These are phyloP conservation scores for Zoanthus solanderi DNA, from an alignment of 92 coral and sea anemone genomes.

Conservation along the genomic window DNA sequence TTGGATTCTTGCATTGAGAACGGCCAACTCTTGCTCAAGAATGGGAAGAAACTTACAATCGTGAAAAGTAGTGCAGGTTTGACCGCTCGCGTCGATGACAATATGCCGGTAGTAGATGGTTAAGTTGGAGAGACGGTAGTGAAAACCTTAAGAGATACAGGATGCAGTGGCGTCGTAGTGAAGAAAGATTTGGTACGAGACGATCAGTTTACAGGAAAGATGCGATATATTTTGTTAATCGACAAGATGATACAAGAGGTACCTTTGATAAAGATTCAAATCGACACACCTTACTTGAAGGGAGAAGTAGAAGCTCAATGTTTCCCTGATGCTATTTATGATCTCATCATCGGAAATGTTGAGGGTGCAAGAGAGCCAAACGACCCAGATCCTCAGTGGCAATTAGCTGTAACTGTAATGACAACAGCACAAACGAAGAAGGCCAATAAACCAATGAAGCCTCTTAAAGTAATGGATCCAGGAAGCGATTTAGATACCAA, in stretches of 20 bases:
- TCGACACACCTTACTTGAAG: conserved; percentile 26
- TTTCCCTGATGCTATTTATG: conserved; percentile 41
- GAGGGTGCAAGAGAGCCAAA: conserved; percentile 27
- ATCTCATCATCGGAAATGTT: conserved; percentile 34
- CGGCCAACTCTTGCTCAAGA: neutral
- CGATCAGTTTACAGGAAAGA: conserved; percentile 22
- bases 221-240: neutral
- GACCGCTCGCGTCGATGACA: neutral
- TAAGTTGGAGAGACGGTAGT: conserved; percentile 12
- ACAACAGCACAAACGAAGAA: conserved; percentile 7
- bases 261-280: neutral
- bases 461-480: neutral
- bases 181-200: conserved; percentile 6
- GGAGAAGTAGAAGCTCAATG: conserved; percentile 35
- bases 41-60: neutral
- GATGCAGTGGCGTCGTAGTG: conserved; percentile 18
- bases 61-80: neutral
- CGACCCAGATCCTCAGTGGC: conserved; percentile 8
- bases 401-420: conserved; percentile 1
- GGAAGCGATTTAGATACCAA: neutral
- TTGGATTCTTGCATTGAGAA: neutral
- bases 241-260: conserved; percentile 5
- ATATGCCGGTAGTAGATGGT: neutral
- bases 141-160: conserved; percentile 9
- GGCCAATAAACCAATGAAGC: neutral